Evolutionary conservation across 1,140 invertebrate genomes (phyloP).

Genomic region (Psix sp.): DNA sequence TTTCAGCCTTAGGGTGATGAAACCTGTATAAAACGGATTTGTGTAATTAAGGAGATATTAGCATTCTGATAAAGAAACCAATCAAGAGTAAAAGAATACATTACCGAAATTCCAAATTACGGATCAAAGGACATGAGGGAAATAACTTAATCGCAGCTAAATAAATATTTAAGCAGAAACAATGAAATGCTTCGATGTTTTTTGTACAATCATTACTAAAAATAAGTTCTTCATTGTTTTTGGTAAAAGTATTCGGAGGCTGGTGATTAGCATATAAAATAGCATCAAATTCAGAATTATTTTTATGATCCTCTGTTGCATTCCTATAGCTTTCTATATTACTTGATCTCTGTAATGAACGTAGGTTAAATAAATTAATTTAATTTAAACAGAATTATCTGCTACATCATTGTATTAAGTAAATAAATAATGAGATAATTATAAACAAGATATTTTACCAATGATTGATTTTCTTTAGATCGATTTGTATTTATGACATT

Average conservation of each 20-base stretch:
- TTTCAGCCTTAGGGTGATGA: slow-evolving; percentile 74
- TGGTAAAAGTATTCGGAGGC: slow-evolving; percentile 2
- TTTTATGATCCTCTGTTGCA: no score
- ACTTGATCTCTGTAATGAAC: no score
- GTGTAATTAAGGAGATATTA: no score
- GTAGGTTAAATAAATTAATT: no score
- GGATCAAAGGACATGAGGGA: slow-evolving; percentile 45
- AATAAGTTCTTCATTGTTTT: slow-evolving; percentile 9
- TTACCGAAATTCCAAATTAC: slow-evolving; percentile 70
- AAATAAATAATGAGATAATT: no score
- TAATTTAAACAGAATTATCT: no score
- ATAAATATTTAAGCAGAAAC: slow-evolving; percentile 65
- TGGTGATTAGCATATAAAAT: slow-evolving; percentile 4
- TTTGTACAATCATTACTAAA: slow-evolving; percentile 49
- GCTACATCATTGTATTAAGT: no score
- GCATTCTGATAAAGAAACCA: no score
- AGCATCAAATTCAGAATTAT: slow-evolving; percentile 10
- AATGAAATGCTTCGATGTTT: slow-evolving; percentile 65
- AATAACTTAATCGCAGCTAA: slow-evolving; percentile 63
- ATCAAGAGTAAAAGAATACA: no score
- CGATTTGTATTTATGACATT: background rate
- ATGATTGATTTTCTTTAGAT: slow-evolving; percentile 4
- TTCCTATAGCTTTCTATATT: no score
- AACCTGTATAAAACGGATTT: slow-evolving; percentile 64
- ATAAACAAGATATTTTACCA: slow-evolving; percentile 12